Conservation (phyloP, 2,113 vertebrate genomes). For the Rhineura floridana region DNA sequence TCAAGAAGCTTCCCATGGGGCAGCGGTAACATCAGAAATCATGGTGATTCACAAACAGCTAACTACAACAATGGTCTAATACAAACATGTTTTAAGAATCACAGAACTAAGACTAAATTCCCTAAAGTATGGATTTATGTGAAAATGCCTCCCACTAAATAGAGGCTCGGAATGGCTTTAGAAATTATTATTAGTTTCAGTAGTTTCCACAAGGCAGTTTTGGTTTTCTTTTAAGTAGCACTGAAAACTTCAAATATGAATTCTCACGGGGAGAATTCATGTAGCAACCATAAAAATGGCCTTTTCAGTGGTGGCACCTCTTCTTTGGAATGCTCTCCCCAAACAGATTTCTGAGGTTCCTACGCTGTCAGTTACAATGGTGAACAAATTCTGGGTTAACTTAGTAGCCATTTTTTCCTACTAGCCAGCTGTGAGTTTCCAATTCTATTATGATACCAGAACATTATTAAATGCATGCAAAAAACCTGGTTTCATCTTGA, state of each 20-base stretch:
- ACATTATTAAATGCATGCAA: not conserved
- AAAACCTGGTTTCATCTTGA: not conserved
- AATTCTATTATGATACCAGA: not conserved
- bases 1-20: too few relatives aligned
- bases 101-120: too few relatives aligned
- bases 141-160: too few relatives aligned
- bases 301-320: not conserved
- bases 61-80: too few relatives aligned
- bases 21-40: too few relatives aligned
- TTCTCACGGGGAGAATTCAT: not conserved
- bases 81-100: too few relatives aligned
- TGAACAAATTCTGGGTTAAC: not conserved
- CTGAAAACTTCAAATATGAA: not conserved
- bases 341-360: not conserved
- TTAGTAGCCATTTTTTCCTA: too few relatives aligned
- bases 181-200: not conserved
- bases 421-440: not conserved
- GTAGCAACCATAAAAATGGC: not conserved
- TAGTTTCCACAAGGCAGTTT: too few relatives aligned
- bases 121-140: too few relatives aligned
- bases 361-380: not conserved
- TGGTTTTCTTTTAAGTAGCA: too few relatives aligned
- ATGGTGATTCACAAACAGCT: too few relatives aligned
- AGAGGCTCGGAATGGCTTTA: too few relatives aligned
- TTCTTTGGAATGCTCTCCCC: not conserved